Base-by-base conservation (phyloP, 2,888 invertebrate genomes). In the Drosophila limbata region DNA sequence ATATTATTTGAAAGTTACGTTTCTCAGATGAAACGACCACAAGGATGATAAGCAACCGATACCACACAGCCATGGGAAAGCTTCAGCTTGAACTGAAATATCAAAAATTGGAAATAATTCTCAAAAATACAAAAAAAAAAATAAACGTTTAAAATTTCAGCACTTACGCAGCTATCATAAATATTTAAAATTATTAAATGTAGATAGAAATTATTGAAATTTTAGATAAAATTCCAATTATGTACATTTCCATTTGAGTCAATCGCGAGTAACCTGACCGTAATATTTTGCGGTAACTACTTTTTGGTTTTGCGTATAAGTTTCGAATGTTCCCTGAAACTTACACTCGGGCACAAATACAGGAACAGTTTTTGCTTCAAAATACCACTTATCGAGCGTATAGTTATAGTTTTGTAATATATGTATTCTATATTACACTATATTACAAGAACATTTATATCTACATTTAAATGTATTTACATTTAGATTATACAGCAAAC, bases 341-440 rank as follows among this genome's bases (percentile, higher is more conserved):
- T 44, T 35, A 10, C 17, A 31, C 8, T 62, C 61, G 1, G 45
- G 53, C 13, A 62, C 19, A 37, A 28, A 62, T 2, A 8, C 31
- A n/a, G 45, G 45, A 17, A 55, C 1, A n/a, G 4, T 6, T 4
- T 17, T 19, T 2, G 4, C 8, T 1, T 62, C 45, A 13, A 55
- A 8, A 13, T n/a, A 6, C 53, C 53, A 62, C 1, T 62, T 55
- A 6, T 35, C 13, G 13, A 62, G 11, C n/a, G 37, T 19, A 31
- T 55, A 55, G n/a, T 55, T 62, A 1, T 37, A 17, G n/a, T 61
- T 44, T 55, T 61, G 11, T 11, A 61, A 13, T 17, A 35, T n/a
- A n/a, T n/a, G n/a, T n/a, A n/a, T n/a, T n/a, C n/a, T n/a, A n/a
- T n/a, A n/a, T n/a, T n/a, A n/a, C n/a, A n/a, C n/a, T 3, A 4